A percentile compares a stretch with the other conserved stretches of the same genome.
phyloP scores from a whole-genome alignment of 2,113 vertebrate genomes.

The Onychorhynchus coronatus region DNA sequence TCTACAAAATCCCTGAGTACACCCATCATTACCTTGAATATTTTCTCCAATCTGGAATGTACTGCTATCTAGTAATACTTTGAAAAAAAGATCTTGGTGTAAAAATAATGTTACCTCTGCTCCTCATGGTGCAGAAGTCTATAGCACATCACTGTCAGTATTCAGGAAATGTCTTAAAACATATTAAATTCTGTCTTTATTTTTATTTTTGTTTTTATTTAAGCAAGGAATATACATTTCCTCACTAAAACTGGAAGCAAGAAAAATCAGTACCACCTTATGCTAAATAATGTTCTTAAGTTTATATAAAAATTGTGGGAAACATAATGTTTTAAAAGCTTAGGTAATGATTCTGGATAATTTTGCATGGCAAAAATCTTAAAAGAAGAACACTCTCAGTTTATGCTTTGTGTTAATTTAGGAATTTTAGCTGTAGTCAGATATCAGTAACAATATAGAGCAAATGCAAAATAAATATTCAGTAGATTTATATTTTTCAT shows the following conservation, averaged over 20 bases:
- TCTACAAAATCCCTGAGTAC: background rate
- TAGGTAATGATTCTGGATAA: background rate
- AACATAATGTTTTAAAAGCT: background rate
- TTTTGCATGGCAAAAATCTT: background rate
- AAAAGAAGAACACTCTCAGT: background rate
- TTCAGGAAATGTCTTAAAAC: background rate
- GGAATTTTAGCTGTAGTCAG: background rate
- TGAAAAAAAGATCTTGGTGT: background rate
- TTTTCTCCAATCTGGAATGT: background rate
- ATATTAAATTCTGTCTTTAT: background rate
- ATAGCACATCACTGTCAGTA: background rate
- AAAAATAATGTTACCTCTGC: background rate
- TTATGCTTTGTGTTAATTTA: background rate
- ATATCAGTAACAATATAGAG: background rate
- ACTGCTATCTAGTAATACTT: background rate
- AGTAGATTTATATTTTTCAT: slow-evolving; percentile 8
- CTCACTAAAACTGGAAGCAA: background rate
- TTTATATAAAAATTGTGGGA: background rate
- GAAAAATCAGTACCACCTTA: background rate
- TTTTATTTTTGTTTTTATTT: background rate
- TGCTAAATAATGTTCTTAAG: background rate
- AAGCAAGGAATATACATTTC: background rate
- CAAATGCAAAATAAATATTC: background rate
- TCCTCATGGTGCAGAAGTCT: background rate
- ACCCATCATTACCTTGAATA: background rate